A percentile compares a stretch with the other conserved stretches of the same genome.
phyloP scores from a whole-genome alignment of 1,140 invertebrate genomes.

The Chrysoperla carnea region DNA sequence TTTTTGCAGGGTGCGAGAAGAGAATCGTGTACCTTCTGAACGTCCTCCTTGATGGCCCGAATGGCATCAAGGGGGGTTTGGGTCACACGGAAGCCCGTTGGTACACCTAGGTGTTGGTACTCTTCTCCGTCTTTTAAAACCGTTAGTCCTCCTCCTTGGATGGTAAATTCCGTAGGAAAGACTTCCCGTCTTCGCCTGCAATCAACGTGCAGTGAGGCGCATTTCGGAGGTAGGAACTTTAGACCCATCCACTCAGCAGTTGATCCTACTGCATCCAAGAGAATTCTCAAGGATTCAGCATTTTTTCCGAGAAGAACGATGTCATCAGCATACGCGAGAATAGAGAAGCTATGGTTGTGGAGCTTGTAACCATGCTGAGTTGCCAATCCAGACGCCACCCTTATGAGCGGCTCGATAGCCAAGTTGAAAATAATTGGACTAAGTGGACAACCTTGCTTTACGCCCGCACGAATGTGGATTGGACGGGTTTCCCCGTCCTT shows the following conservation, averaged over 20 bases:
- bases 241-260: conserved; percentile 7
- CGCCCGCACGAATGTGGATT: conserved; percentile 15
- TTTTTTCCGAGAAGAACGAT: conserved; percentile 8
- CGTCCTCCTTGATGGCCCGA: conserved; percentile 5
- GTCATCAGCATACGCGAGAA: conserved; percentile 14
- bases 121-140: conserved; percentile 7
- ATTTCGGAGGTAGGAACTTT: conserved; percentile 13
- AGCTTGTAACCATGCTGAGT: conserved; percentile 7
- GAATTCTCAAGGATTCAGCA: conserved; percentile 3
- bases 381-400: background rate
- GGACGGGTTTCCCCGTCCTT: conserved; percentile 1
- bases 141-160: conserved; percentile 4
- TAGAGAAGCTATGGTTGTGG: no score
- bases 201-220: conserved; percentile 11
- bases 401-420: conserved; percentile 15
- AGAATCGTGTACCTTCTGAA: conserved; percentile 7
- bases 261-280: conserved; percentile 4
- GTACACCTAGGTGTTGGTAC: no score
- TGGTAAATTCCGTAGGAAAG: background rate
- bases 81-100: conserved; percentile 10
- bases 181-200: conserved; percentile 1
- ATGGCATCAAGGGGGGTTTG: conserved; percentile 11
- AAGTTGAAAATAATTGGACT: conserved; percentile 24
- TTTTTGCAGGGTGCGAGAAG: conserved; percentile 21
- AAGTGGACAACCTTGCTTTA: conserved; percentile 22